Conservation (phyloP, 2,113 vertebrate genomes). For the Turnix velox region DNA sequence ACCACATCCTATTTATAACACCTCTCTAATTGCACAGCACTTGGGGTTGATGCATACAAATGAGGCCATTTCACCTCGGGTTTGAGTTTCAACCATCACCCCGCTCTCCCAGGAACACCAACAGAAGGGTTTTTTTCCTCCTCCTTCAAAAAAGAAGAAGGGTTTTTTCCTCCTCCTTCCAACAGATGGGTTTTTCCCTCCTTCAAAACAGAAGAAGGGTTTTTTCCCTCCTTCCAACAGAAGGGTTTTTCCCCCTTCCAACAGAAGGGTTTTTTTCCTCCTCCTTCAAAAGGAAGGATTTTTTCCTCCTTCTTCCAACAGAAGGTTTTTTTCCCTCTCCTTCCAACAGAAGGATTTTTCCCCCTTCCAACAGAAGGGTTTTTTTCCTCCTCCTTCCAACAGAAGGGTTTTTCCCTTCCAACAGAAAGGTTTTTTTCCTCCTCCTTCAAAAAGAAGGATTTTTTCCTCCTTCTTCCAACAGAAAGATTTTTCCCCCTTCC, state of each 20-base stretch:
- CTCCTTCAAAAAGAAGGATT: neutral
- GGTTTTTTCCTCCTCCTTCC: neutral
- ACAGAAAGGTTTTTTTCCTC: neutral
- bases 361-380: neutral
- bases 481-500: too few species aligned
- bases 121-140: neutral
- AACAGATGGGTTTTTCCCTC: neutral
- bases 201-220: neutral
- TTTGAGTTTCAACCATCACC: neutral
- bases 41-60: neutral
- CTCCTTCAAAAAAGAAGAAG: neutral
- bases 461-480: neutral
- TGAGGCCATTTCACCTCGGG: neutral
- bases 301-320: too few species aligned
- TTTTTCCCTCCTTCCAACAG: neutral
- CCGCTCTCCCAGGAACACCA: neutral
- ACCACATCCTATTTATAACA: slow-evolving; percentile 94
- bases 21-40: slow-evolving; percentile 75
- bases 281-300: neutral
- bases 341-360: too few species aligned
- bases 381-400: neutral
- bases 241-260: neutral
- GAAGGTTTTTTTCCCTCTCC: neutral
- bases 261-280: neutral
- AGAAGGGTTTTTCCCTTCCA: too few species aligned